Percentiles rank a stretch among this genome's conserved stretches.
Conservation (phyloP, 2,888 invertebrate species). For the Petrolisthes manimaculis region DNA sequence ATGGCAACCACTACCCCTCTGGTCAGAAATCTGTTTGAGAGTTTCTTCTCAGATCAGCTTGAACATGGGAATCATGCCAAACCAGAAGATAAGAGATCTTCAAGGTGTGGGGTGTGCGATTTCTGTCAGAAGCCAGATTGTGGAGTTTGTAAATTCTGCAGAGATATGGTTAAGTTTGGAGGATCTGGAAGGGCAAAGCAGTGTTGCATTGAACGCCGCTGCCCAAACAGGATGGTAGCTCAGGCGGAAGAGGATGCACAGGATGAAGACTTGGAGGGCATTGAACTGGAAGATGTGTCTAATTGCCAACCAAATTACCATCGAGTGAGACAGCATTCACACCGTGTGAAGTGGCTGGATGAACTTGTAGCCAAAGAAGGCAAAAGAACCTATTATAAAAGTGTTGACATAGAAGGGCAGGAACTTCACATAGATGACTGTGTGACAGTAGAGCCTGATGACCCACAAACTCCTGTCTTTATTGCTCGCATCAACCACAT, state of each 20-base stretch:
- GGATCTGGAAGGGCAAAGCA: slow-evolving; percentile 78
- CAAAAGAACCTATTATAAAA: slow-evolving; percentile 72
- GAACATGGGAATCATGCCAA: slow-evolving; percentile 69
- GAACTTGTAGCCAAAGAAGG: slow-evolving; percentile 74
- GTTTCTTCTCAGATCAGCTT: slow-evolving; percentile 81
- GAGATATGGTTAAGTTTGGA: slow-evolving; percentile 85
- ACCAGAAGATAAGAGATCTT: slow-evolving; percentile 73
- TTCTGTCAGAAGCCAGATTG: slow-evolving; percentile 84
- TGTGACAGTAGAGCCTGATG: slow-evolving; percentile 80
- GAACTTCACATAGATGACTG: slow-evolving; percentile 77
- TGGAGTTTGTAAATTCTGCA: slow-evolving; percentile 80
- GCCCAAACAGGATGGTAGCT: slow-evolving; percentile 80
- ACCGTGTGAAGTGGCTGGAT: slow-evolving; percentile 74
- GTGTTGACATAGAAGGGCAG: slow-evolving; percentile 71
- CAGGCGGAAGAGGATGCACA: slow-evolving; percentile 70
- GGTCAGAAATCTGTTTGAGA: slow-evolving; percentile 82
- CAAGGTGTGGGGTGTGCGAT: slow-evolving; percentile 83
- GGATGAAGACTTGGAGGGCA: slow-evolving; percentile 62
- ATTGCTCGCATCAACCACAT: slow-evolving; percentile 81
- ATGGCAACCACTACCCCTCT: slow-evolving; percentile 85
- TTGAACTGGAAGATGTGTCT: slow-evolving; percentile 28
- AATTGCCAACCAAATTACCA: slow-evolving; percentile 20
- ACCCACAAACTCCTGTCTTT: slow-evolving; percentile 77
- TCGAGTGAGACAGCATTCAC: slow-evolving; percentile 48
- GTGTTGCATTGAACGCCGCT: slow-evolving; percentile 77